A percentile compares a stretch with the other conserved stretches of the same genome.
Evolutionary conservation across 2,113 vertebrate genomes (phyloP).

Genomic region (Hymenochirus boettgeri): DNA sequence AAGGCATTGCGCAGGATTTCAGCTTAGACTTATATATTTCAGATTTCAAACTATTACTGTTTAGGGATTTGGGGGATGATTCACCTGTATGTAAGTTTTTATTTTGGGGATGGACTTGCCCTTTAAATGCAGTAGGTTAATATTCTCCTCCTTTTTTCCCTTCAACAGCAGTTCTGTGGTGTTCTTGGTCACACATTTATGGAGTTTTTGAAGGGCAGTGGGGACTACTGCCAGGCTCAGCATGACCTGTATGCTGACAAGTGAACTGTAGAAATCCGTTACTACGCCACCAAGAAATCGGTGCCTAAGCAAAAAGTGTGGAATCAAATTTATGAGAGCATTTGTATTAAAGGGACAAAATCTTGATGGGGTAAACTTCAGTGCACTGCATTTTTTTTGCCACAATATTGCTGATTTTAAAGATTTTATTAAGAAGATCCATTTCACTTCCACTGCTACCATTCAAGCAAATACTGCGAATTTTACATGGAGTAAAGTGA

Average conservation of each 20-base stretch:
- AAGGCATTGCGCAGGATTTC: too few species aligned
- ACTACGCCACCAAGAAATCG: slow-evolving; percentile 78
- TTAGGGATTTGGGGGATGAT: too few species aligned
- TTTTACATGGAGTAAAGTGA: slow-evolving; percentile 71
- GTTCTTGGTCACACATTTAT: slow-evolving; percentile 99
- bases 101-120: too few species aligned
- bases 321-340: slow-evolving; percentile 71
- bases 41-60: too few species aligned
- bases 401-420: slow-evolving; percentile 90
- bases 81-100: too few species aligned
- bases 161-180: slow-evolving; percentile 99
- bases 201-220: slow-evolving; percentile 99
- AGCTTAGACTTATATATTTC: too few species aligned
- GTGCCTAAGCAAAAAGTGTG: slow-evolving; percentile 70
- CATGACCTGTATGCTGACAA: slow-evolving; percentile 98
- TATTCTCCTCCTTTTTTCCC: slow-evolving; percentile 38
- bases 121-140: too few species aligned
- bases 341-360: slow-evolving; percentile 76
- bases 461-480: slow-evolving; percentile 65
- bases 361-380: slow-evolving; percentile 98
- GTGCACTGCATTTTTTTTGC: slow-evolving; percentile 87
- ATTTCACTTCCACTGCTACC: slow-evolving; percentile 69
- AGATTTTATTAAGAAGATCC: slow-evolving; percentile 80
- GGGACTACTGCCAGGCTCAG: slow-evolving; percentile 99
- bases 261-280: slow-evolving; percentile 87